Evolutionary conservation across 1,140 invertebrate genomes (phyloP).

Genomic region (Magallana ariakensis): DNA sequence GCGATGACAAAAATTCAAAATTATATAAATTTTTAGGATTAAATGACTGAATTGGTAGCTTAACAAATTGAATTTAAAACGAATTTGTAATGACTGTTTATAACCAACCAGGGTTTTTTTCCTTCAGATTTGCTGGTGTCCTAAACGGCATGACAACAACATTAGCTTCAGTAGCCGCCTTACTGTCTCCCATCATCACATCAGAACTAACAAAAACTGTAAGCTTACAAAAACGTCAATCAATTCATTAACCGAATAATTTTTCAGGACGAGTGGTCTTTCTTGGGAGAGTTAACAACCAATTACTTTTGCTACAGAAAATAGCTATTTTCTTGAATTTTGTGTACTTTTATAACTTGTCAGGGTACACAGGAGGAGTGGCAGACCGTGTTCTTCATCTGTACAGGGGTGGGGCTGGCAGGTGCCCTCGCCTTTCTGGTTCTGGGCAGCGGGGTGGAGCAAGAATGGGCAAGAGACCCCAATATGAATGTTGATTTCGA

Average conservation of each 20-base stretch:
- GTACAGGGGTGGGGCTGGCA: constrained; percentile 72
- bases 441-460: constrained; percentile 74
- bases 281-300: too few species aligned
- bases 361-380: constrained; percentile 78
- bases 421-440: constrained; percentile 75
- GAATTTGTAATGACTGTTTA: too few species aligned
- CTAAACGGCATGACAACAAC: constrained; percentile 54
- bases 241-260: too few species aligned
- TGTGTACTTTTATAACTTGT: not conserved
- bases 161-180: constrained; percentile 19
- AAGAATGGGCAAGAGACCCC: constrained; percentile 67
- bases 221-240: constrained; percentile 14
- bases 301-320: too few species aligned
- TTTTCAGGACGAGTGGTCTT: too few species aligned
- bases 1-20: too few species aligned
- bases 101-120: not conserved
- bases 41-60: too few species aligned
- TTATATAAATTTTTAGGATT: too few species aligned
- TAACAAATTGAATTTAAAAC: too few species aligned
- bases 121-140: constrained; percentile 59
- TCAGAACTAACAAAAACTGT: constrained; percentile 51
- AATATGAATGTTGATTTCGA: not conserved
- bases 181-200: constrained; percentile 49
- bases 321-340: too few species aligned
- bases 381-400: constrained; percentile 78